Percentiles rank a stretch among this genome's conserved stretches.
Conservation (phyloP, 2,888 invertebrate species). For the Habrosyne pyritoides region DNA sequence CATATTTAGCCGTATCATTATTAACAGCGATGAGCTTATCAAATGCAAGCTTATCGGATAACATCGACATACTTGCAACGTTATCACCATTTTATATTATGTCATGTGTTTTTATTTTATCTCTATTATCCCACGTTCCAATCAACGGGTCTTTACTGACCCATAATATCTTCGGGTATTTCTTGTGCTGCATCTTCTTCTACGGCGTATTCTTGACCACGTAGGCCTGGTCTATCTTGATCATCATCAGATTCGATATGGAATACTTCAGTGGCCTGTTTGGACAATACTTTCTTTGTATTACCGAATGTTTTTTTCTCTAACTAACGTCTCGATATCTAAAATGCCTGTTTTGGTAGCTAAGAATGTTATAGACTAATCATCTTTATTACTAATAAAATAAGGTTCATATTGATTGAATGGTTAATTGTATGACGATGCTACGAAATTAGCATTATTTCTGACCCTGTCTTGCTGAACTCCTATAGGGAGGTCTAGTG, state of each 20-base stretch:
- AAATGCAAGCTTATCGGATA: too few species aligned
- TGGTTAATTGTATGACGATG: too few species aligned
- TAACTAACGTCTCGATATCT: too few species aligned
- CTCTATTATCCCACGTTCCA: neutral
- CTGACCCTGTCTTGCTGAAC: too few species aligned
- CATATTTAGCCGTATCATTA: too few species aligned
- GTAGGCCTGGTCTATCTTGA: conserved; percentile 16
- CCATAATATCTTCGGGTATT: conserved; percentile 51
- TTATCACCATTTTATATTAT: neutral
- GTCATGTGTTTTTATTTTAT: neutral
- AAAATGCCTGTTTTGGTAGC: too few species aligned
- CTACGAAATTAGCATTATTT: too few species aligned
- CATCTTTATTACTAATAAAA: too few species aligned
- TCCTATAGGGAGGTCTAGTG: too few species aligned
- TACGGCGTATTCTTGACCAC: conserved; percentile 4
- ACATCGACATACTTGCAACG: too few species aligned
- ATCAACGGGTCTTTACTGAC: conserved; percentile 19
- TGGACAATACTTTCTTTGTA: neutral
- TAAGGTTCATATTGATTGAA: neutral
- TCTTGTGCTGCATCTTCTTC: conserved; percentile 20
- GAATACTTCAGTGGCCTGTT: conserved; percentile 37
- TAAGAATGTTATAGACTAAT: too few species aligned
- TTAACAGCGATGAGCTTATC: too few species aligned
- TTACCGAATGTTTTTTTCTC: neutral
- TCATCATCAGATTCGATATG: conserved; percentile 17